Base-by-base conservation (phyloP, 2,113 vertebrate genomes). In the Clarias macrocephalus region DNA sequence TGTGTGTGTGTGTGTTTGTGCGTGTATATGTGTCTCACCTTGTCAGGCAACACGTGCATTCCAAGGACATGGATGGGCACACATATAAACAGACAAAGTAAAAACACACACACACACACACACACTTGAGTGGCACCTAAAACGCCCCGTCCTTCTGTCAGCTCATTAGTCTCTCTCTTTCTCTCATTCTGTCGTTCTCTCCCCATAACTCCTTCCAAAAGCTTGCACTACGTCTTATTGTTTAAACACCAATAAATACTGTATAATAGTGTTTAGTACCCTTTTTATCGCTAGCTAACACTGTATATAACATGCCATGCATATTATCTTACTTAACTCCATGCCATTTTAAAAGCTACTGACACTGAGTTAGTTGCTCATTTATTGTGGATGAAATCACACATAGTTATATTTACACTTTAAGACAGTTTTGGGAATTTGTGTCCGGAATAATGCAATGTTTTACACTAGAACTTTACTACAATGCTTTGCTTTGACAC, bases 1-100 rank as follows among this genome's bases (percentile, higher is more conserved):
- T 30, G 76, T 81, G 77, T 77, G 70, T 66, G 79, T 88, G 87
- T 30, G 76, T 81, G 77, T 77, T 59, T 66, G 79, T 87, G 65
- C 75, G 86, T 48, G 48, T 48, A 6, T 87, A 23, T 82, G 86
- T 75, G 85, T 59, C 33, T 94, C 93, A 93, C 88, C 93, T 66
- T 93, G 94, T 91, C 92, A 93, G 92, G 87, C 91, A 90, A 91
- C 80, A 90, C 85, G 83, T 89, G 83, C 66, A 82, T 88, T 82
- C 73, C 90, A 91, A 92, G 90, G 94, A 92, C 90, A 30, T 15
- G 75, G 85, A 90, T 87, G 88, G 83, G 83, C 86, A 92, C 89
- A 91, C 88, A 92, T 62, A 89, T 87, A 91, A 92, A 91, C 88
- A 90, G 81, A 87, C 82, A 83, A 52, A 76, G 52, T 81, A 12